These are phyloP conservation scores for Zingel zingel DNA, from an alignment of 2,113 vertebrate species.

Conservation along the genomic window DNA sequence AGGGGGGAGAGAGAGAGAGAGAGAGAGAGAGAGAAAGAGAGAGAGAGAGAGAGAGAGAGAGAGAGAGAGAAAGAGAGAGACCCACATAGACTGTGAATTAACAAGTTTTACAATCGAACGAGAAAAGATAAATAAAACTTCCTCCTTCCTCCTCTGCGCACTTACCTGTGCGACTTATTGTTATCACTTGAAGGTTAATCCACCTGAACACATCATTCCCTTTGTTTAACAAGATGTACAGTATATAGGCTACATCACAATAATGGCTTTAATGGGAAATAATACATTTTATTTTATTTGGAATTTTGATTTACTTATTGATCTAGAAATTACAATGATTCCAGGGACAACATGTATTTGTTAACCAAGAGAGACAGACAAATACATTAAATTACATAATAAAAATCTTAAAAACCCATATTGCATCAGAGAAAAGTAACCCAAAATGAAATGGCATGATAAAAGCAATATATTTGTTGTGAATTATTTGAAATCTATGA, in stretches of 20 bases:
- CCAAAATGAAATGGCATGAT: too few species aligned
- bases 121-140: conserved; percentile 30
- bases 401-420: not conserved
- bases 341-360: not conserved
- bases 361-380: not conserved
- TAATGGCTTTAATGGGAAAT: not conserved
- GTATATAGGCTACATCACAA: not conserved
- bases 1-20: conserved; percentile 31
- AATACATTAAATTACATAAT: not conserved
- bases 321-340: too few species aligned
- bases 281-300: too few species aligned
- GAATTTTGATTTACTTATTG: too few species aligned
- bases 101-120: conserved; percentile 68
- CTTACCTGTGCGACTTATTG: conserved; percentile 27
- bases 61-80: not conserved
- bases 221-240: not conserved
- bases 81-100: conserved; percentile 66
- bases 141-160: conserved; percentile 40
- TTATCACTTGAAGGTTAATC: not conserved
- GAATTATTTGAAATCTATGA: not conserved
- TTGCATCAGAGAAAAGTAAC: not conserved
- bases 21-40: not conserved
- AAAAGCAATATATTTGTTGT: not conserved
- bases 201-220: not conserved
- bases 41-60: conserved; percentile 21